Conservation (phyloP, 2,113 vertebrate species). For the Myrmophylax atrothorax region DNA sequence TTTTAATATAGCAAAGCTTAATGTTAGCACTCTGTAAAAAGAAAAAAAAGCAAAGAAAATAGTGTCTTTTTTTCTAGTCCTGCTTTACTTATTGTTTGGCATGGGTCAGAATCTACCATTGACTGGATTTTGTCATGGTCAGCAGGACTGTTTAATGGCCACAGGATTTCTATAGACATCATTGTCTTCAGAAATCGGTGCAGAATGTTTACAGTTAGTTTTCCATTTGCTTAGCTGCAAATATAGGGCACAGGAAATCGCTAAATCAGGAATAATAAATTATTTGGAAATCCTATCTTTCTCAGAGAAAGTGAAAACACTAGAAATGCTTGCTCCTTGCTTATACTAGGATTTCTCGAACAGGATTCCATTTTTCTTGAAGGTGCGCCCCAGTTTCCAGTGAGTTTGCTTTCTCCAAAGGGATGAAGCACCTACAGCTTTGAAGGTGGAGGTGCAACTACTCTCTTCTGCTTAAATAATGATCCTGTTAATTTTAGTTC, state of each 20-base stretch:
- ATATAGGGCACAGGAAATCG: neutral
- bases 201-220: neutral
- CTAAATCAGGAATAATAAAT: neutral
- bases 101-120: neutral
- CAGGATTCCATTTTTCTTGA: neutral
- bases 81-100: neutral
- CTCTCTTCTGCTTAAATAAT: neutral
- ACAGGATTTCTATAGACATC: neutral
- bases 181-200: neutral
- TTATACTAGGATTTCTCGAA: neutral
- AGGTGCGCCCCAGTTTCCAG: neutral
- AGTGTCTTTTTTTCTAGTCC: neutral
- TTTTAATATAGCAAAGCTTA: neutral
- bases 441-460: neutral
- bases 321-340: neutral
- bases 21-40: neutral
- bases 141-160: neutral
- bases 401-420: neutral
- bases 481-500: neutral
- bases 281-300: neutral
- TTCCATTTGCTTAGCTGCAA: neutral
- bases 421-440: rapidly evolving
- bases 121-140: neutral
- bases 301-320: neutral
- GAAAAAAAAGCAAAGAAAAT: neutral